phyloP scores from a whole-genome alignment of 1,140 invertebrate genomes.

The Drosophila arizonae region DNA sequence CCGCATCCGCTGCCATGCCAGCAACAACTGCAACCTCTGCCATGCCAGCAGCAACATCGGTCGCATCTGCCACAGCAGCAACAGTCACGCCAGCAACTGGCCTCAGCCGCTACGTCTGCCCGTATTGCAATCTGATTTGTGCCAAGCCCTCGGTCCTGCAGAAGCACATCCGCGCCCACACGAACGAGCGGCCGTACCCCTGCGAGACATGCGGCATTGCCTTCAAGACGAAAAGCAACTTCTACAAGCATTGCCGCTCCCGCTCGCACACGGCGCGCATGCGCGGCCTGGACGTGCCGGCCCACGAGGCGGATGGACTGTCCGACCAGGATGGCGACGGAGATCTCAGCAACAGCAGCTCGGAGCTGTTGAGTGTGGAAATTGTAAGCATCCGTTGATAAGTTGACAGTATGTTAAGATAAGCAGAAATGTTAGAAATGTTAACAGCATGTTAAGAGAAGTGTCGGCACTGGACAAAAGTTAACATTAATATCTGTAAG shows the following conservation, averaged over 20 bases:
- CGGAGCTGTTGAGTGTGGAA: slow-evolving; percentile 70
- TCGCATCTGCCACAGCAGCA: slow-evolving; percentile 1
- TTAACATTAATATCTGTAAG: no score
- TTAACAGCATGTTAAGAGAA: no score
- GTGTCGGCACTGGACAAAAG: no score
- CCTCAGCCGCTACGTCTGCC: slow-evolving; percentile 88
- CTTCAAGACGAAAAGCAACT: slow-evolving; percentile 97
- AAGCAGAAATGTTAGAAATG: no score
- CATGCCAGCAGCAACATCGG: neutral
- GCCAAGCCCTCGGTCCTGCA: slow-evolving; percentile 96
- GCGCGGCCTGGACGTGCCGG: slow-evolving; percentile 85
- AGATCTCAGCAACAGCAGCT: slow-evolving; percentile 80
- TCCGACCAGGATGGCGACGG: slow-evolving; percentile 83
- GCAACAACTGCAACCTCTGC: neutral
- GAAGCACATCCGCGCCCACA: slow-evolving; percentile 96
- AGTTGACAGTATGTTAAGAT: neutral
- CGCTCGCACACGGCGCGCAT: slow-evolving; percentile 90
- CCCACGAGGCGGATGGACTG: slow-evolving; percentile 84
- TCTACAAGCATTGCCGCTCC: slow-evolving; percentile 94
- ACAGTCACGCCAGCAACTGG: slow-evolving; percentile 56
- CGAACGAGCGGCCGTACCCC: slow-evolving; percentile 96
- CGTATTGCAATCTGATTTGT: slow-evolving; percentile 93
- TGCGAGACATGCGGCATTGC: slow-evolving; percentile 94
- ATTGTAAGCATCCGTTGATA: slow-evolving; percentile 11
- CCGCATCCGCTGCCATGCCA: slow-evolving; percentile 5